Base-by-base conservation (phyloP, 1,140 invertebrate genomes). In the Cotesia chilonis region DNA sequence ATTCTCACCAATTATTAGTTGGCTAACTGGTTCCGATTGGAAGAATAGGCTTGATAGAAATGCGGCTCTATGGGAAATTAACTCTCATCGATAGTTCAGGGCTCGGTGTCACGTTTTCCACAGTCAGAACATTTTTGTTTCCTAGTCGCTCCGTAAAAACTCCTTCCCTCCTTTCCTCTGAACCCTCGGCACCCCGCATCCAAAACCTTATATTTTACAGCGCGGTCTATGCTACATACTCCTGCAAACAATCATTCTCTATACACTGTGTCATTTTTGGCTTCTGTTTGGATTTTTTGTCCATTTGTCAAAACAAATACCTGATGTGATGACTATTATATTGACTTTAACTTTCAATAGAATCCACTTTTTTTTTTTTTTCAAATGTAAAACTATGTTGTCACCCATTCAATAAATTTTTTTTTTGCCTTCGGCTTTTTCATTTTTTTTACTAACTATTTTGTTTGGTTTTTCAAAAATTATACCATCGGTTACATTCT, bases 1-100 rank as follows among this genome's bases (percentile, higher is more conserved):
- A 75, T 77, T 77, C 67, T 57, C 72, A 77, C 76, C 76, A 77
- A 77, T 77, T 77, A 77, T 77, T 77, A 77, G 74, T 77, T 77
- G 76, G 71, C 76, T 77, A 75, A 77, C 76, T 73, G 76, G 69
- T 75, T 69, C 69, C 72, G 71, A 75, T 75, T 74, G 74, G 72
- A 75, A 76, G 73, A 76, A 76, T 76, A 73, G 75, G 71, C 73
- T 72, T 76, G 73, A 76, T 76, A 75, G 75, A 76, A 76, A 69
- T 71, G 73, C 57, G 36, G 57, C 73, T 76, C 75, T 71, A 76
- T 76, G 68, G 75, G 71, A 73, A 71, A 76, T 74, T 75, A 75
- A 74, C 71, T 68, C 71, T 63, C 66, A 47, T 47, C 41, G 41
- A 47, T 10, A 37, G 54, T 59, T 47, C 68, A 28, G 70, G 65